Conservation (phyloP, 2,797 vertebrate genomes). For the Decapterus maruadsi region DNA sequence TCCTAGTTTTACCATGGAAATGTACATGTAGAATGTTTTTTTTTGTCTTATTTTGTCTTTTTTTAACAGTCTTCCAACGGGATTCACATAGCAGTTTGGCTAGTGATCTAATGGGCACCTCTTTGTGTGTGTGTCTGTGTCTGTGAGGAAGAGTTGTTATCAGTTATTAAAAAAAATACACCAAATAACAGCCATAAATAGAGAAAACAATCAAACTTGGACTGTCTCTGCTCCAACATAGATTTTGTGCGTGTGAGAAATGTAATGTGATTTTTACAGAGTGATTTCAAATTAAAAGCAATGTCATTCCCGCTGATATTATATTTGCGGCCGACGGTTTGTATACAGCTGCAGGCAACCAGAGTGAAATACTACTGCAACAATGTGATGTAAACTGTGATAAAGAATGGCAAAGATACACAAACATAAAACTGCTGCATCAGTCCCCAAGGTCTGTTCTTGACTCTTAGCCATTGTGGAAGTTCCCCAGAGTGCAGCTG, state of each 20-base stretch:
- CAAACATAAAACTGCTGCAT: conserved; percentile 48
- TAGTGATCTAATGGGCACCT: conserved; percentile 1
- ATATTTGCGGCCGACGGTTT: conserved; percentile 22
- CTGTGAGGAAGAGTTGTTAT: not conserved
- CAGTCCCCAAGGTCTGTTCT: conserved; percentile 39
- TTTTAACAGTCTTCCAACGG: not conserved
- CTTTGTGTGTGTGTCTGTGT: not conserved
- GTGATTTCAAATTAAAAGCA: conserved; percentile 43
- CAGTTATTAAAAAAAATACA: conserved; percentile 2
- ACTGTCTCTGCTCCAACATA: conserved; percentile 12
- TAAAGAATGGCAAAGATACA: conserved; percentile 43
- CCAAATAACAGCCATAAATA: conserved; percentile 39
- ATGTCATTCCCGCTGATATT: conserved; percentile 10
- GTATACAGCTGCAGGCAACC: conserved; percentile 41
- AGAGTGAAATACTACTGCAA: conserved; percentile 53
- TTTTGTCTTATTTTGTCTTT: not conserved
- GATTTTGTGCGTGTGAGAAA: conserved; percentile 36
- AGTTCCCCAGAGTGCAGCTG: conserved; percentile 45
- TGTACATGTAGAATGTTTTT: not conserved
- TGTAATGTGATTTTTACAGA: conserved; percentile 7
- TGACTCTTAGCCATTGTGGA: conserved; percentile 10
- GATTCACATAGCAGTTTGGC: not conserved
- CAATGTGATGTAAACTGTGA: conserved; percentile 60
- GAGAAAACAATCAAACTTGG: conserved; percentile 44
- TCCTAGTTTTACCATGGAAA: not conserved